phyloP scores from a whole-genome alignment of 2,888 invertebrate species.

The Lasioglossum figueresi region DNA sequence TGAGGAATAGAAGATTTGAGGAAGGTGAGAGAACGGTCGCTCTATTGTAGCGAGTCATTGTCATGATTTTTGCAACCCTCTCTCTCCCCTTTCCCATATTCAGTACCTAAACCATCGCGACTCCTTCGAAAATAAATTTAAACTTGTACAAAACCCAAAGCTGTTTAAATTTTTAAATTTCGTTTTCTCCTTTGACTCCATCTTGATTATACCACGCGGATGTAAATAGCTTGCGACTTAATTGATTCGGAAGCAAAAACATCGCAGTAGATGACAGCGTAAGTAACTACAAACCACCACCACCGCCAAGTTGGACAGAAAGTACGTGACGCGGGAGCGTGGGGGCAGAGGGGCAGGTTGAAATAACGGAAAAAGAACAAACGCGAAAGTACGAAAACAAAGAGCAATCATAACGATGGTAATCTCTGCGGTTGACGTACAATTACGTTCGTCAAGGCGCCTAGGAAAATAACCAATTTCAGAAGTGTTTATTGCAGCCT shows the following conservation, averaged over 20 bases:
- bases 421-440: constrained; percentile 81
- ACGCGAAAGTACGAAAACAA: constrained; percentile 73
- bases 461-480: constrained; percentile 81
- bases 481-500: constrained; percentile 79
- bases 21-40: too few species aligned
- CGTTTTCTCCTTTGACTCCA: background rate
- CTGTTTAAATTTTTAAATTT: background rate
- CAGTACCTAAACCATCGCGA: too few species aligned
- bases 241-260: background rate
- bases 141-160: background rate
- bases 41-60: too few species aligned
- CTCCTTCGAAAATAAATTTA: background rate
- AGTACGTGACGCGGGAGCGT: background rate
- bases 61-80: too few species aligned
- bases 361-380: constrained; percentile 43
- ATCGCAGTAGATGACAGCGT: background rate
- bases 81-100: too few species aligned
- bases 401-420: constrained; percentile 80
- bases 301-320: background rate
- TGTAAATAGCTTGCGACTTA: background rate
- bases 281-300: background rate
- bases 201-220: background rate
- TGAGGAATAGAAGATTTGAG: too few species aligned
- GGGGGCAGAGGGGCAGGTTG: background rate
- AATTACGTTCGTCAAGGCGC: constrained; percentile 76